A percentile compares a stretch with the other conserved stretches of the same genome.
Evolutionary conservation across 2,888 invertebrate species (phyloP).

Genomic region (Lymantria dispar): DNA sequence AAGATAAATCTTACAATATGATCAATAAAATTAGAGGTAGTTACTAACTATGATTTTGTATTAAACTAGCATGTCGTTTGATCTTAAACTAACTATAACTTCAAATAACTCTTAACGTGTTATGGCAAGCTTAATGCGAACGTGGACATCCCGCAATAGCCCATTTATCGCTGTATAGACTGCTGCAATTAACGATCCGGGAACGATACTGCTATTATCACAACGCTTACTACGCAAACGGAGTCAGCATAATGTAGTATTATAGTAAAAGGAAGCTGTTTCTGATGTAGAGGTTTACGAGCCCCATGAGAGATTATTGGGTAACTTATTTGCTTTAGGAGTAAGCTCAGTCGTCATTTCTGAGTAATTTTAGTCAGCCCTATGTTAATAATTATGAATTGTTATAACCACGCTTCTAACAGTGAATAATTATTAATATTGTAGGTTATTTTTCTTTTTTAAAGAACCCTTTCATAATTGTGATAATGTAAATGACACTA

Average conservation of each 20-base stretch:
- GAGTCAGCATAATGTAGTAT: constrained; percentile 7
- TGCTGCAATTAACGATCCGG: constrained; percentile 8
- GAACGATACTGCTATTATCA: constrained; percentile 6
- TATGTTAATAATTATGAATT: no score
- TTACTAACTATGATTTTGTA: no score
- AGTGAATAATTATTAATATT: constrained; percentile 6
- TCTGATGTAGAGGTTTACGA: constrained; percentile 5
- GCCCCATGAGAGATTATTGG: background rate
- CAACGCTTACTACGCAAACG: background rate
- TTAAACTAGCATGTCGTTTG: background rate
- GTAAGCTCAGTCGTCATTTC: no score
- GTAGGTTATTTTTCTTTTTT: no score
- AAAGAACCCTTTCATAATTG: no score
- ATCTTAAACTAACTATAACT: background rate
- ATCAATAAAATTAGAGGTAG: no score
- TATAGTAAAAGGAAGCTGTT: constrained; percentile 4
- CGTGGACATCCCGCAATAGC: constrained; percentile 4
- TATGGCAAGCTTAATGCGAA: background rate
- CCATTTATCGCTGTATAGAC: background rate
- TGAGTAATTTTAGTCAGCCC: no score
- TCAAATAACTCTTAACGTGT: background rate
- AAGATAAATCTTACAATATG: no score
- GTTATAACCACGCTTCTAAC: background rate
- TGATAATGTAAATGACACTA: no score
- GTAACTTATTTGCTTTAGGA: no score